Evolutionary conservation across 2,113 vertebrate genomes (phyloP), one percentile per base, ranked within the genome.

Genomic region (Panthera tigris): DNA sequence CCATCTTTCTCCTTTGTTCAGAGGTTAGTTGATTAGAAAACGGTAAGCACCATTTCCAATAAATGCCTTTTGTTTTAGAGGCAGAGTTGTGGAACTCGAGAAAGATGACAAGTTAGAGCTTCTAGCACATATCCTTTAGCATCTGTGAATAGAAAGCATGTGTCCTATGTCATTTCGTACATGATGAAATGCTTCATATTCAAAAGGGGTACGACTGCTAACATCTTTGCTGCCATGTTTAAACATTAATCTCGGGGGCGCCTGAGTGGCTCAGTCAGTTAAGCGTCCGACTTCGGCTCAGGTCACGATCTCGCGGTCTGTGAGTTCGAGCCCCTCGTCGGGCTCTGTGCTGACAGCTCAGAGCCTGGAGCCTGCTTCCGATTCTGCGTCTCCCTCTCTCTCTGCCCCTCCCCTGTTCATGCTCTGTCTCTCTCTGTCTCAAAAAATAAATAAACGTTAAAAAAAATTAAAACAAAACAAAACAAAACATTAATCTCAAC

Each of bases 31-130:
- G 4, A 71, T 84, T 29, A 65, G 39, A 78, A 55, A 92, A 94
- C 91, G 76, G 8, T 80, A 97, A 92, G 94, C 19, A 82, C 27
- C 7, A 31, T 86, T 97, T 82, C 79, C 68, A 85, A 57, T 79
- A 95, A 81, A 89, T 36, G 6, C 12, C 29, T 93, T 94, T 94
- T 89, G 61, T 87, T 91, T 78, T 82, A n/a, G 13, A 76, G 57
- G 55, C 48, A 85, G 25, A 83, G 29, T 14, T 83, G 27, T 52
- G 52, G 41, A 57, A 18, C 13, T 7, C n/a, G 27, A 69, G n/a
- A 31, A 5, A 95, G 71, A 61, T 83, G 5, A 57, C 63, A 73
- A 95, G 14, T 65, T 71, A 48, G 23, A 74, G 74, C 45, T 82
- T 10, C 68, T 57, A 33, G 11, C 3, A 57, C 36, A 45, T 85